Base-by-base conservation (phyloP, 2,888 invertebrate genomes). In the Oasisia sp. region DNA sequence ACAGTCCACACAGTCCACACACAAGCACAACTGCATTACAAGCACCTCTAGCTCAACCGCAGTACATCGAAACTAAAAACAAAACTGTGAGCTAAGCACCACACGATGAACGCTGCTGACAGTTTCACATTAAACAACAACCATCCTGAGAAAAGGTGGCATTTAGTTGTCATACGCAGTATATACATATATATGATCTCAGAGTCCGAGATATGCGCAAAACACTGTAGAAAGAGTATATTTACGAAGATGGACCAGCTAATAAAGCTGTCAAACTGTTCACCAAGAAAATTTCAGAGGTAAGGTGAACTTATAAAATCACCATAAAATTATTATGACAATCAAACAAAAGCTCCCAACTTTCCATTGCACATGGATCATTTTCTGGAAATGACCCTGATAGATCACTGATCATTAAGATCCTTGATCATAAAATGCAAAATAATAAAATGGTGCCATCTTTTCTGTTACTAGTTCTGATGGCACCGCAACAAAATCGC, bases 81-180 rank as follows among this genome's bases (percentile, higher is more conserved):
- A 14, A 74, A 74, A 74, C 74, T 19, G 74, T 74, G 74, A 74
- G n/a, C 74, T 74, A 74, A 74, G 74, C 74, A 74, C 74, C 74
- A 19, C 74, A 74, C 74, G n/a, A 74, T 74, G 74, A 50, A 74
- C 74, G 27, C 74, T 74, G 74, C n/a, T n/a, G 74, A 74, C 74
- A 74, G 74, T n/a, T n/a, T 19, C 74, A 74, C 74, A n/a, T n/a
- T 14, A 11, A 56, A 11, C 56, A 56, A 14, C 14, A 56, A 56
- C 56, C 56, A 56, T 56, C 56, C 19, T 56, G 56, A 19, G 19
- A n/a, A n/a, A 74, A 74, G 2, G 74, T 74, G 74, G 27, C n/a
- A 27, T 74, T 74, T 27, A n/a, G n/a, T 74, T 74, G 74, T 74
- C 74, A 74, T 74, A 27, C 19, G 27, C 74, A 74, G 27, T 74